Evolutionary conservation across 2,797 vertebrate species (phyloP).

Genomic region (Lemur catta): DNA sequence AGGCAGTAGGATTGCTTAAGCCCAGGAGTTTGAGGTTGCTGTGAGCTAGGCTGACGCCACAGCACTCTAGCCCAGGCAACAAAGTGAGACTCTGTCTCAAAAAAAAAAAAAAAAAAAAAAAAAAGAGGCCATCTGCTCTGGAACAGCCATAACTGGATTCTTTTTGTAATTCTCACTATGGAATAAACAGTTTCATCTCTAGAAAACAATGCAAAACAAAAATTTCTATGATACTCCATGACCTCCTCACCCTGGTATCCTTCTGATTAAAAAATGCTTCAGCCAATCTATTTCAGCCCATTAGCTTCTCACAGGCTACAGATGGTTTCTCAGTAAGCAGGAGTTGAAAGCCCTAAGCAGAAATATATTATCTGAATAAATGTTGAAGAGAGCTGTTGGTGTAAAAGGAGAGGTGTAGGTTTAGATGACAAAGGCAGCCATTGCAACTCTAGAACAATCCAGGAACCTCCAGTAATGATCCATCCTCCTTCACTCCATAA

Average conservation of each 20-base stretch:
- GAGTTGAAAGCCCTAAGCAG: neutral
- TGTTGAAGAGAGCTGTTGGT: neutral
- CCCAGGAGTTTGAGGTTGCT: no score
- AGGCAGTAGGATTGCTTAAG: no score
- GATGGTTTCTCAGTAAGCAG: conserved; percentile 3
- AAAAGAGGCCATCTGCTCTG: conserved; percentile 30
- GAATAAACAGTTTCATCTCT: conserved; percentile 6
- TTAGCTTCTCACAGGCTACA: conserved; percentile 8
- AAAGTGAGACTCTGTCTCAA: no score
- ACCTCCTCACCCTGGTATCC: neutral
- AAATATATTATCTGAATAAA: conserved; percentile 22
- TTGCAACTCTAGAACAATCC: neutral
- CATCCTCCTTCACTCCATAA: neutral
- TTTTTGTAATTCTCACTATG: neutral
- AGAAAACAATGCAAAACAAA: conserved; percentile 43
- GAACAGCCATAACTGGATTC: neutral
- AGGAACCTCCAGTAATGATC: neutral
- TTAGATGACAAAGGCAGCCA: neutral
- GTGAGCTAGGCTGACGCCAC: no score
- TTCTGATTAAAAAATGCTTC: neutral
- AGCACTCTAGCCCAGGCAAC: no score
- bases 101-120: no score
- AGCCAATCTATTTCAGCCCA: neutral
- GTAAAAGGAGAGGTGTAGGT: neutral
- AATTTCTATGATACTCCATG: neutral